Evolutionary conservation across 2,888 invertebrate genomes (phyloP).

Genomic region (Parasteatoda lunata): DNA sequence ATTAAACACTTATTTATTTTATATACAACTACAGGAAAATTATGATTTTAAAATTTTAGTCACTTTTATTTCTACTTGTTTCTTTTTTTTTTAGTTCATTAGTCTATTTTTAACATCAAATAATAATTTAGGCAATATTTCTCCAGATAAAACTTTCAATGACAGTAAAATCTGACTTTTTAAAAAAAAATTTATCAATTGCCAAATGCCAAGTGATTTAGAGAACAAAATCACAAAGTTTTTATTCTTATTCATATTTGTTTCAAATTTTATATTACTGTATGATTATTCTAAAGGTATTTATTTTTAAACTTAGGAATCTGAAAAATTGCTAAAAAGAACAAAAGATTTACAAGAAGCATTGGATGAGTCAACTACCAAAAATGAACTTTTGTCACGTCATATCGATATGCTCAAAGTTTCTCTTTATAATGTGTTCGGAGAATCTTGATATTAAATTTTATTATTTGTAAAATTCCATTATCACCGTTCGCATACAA

Average conservation of each 20-base stretch:
- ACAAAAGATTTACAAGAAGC: constrained; percentile 40
- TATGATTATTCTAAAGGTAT: not conserved
- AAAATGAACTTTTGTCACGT: constrained; percentile 22
- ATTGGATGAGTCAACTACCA: constrained; percentile 24
- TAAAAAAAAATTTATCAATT: no score
- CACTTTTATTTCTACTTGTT: no score
- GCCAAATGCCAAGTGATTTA: no score
- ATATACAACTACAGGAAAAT: not conserved
- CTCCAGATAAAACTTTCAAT: no score
- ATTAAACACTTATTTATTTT: not conserved
- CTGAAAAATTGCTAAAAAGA: constrained; percentile 16
- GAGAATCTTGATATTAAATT: constrained; percentile 24
- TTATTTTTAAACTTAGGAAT: constrained; percentile 20
- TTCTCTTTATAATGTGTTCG: constrained; percentile 51
- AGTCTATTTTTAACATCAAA: no score
- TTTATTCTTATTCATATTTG: not conserved
- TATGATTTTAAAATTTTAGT: not conserved
- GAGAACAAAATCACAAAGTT: no score
- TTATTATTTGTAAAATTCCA: no score
- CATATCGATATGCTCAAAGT: constrained; percentile 41
- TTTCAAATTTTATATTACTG: not conserved
- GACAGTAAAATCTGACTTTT: no score
- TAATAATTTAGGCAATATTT: no score
- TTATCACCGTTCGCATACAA: no score
- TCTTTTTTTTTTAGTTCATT: no score